A percentile compares a stretch with the other conserved stretches of the same genome.
Conservation (phyloP, 2,113 vertebrate genomes). For the Crotalus horridus region DNA sequence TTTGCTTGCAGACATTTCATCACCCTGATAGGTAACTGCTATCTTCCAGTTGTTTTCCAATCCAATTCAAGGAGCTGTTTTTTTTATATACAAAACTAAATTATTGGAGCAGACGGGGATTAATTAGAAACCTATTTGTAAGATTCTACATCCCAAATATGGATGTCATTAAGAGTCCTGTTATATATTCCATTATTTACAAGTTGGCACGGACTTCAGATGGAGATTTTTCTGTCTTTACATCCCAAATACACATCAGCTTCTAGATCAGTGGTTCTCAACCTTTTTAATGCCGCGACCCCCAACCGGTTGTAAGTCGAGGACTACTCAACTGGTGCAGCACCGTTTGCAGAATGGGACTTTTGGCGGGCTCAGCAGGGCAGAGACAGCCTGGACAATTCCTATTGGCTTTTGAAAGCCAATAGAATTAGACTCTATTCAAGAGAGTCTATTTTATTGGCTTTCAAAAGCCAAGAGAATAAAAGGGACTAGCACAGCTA, state of each 20-base stretch:
- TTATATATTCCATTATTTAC: not conserved
- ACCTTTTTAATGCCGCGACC: no score
- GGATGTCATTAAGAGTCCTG: not conserved
- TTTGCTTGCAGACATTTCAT: not conserved
- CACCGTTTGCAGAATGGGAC: no score
- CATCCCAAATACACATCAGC: not conserved
- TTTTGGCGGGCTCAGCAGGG: no score
- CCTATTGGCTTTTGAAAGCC: no score
- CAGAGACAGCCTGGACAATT: no score
- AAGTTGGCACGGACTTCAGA: not conserved
- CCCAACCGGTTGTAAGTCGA: no score
- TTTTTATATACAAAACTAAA: not conserved
- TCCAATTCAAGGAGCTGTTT: not conserved
- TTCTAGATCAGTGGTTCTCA: not conserved
- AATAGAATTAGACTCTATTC: no score
- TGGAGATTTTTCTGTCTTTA: not conserved
- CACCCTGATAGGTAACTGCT: no score
- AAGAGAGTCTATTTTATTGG: no score
- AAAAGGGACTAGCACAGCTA: no score
- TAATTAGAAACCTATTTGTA: not conserved
- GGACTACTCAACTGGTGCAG: no score
- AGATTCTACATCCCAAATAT: not conserved
- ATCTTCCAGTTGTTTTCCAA: not conserved
- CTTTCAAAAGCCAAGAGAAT: no score
- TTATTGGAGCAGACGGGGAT: not conserved